These are phyloP conservation scores for Hoplostethus mediterraneus DNA, from an alignment of 2,797 vertebrate species.

Conservation along the genomic window DNA sequence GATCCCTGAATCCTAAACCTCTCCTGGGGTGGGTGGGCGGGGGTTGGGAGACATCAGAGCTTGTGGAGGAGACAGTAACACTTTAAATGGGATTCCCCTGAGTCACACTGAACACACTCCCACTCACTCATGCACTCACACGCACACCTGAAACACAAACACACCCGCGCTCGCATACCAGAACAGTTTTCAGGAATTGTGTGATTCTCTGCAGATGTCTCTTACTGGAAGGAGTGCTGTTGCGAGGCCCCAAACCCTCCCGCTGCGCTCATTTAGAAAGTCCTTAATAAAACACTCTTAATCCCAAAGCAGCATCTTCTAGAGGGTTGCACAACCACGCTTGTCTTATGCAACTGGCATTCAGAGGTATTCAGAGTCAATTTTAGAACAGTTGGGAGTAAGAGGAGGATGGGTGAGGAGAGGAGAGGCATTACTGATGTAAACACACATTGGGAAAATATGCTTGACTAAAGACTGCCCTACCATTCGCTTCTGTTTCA, in stretches of 20 bases:
- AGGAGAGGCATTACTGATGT: slow-evolving; percentile 19
- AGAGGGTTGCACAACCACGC: slow-evolving; percentile 60
- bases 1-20: slow-evolving; percentile 28
- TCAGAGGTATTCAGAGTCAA: slow-evolving; percentile 50
- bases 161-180: too few species aligned
- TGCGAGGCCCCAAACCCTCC: slow-evolving; percentile 58
- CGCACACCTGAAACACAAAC: background rate
- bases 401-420: slow-evolving; percentile 36
- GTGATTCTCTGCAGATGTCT: slow-evolving; percentile 57
- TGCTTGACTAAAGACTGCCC: slow-evolving; percentile 1
- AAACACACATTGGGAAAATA: slow-evolving; percentile 24
- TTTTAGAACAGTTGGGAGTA: slow-evolving; percentile 57
- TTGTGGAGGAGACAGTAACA: slow-evolving; percentile 30
- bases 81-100: slow-evolving; percentile 43
- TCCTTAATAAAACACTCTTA: slow-evolving; percentile 64
- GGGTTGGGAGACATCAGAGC: slow-evolving; percentile 11
- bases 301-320: slow-evolving; percentile 71
- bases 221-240: slow-evolving; percentile 39
- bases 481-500: background rate
- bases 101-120: slow-evolving; percentile 1
- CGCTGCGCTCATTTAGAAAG: slow-evolving; percentile 45
- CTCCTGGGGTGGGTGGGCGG: background rate
- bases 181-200: background rate
- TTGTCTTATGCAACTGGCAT: slow-evolving; percentile 69
- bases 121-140: background rate